Evolutionary conservation across 1,140 invertebrate genomes (phyloP), one percentile per base, ranked within the genome.

Genomic region (Chelonus insularis): DNA sequence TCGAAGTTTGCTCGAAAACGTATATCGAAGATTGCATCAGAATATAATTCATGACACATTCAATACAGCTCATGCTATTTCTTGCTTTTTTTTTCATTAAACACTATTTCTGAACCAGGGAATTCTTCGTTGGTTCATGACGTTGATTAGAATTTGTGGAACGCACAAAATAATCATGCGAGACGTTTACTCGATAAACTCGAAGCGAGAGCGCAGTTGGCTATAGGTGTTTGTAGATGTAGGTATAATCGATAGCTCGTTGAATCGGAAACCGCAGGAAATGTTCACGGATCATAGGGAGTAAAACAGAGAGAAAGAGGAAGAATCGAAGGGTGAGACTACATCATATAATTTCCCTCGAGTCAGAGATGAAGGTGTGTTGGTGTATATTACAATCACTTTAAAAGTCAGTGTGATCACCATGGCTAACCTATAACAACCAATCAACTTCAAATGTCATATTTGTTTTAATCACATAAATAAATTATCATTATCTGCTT

Each of bases 281-380:
- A 29, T 55, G 52, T 34, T 55, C 21, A 5, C 14, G 34, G 34
- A 55, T 23, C 16, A 36, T 21, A 12, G n/a, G 12, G 45, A 20
- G 9, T 23, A 23, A 48, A 23, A 51, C 12, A 9, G 11, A 32
- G 9, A 21, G 11, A 18, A 21, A 37, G 11, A 39, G 14, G 34
- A 43, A 8, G 21, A 5, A 18, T 1, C 7, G 37, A 25, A 32
- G 37, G 21, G 37, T 12, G 25, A 41, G 23, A 41, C 9, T 52
- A 55, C 41, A 55, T 61, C 14, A 25, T 61, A 55, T 55, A 61
- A 61, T 61, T 61, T 61, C 59, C 51, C 59, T 36, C 37, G 59
- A 61, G 59, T 50, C 45, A 39, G 16, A 3, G 25, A 29, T 29
- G 7, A 7, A 29, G 3, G 7, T 29, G 25, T 29, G 7, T 29